Conservation (phyloP, 2,888 invertebrate genomes). For the Thyatira batis region DNA sequence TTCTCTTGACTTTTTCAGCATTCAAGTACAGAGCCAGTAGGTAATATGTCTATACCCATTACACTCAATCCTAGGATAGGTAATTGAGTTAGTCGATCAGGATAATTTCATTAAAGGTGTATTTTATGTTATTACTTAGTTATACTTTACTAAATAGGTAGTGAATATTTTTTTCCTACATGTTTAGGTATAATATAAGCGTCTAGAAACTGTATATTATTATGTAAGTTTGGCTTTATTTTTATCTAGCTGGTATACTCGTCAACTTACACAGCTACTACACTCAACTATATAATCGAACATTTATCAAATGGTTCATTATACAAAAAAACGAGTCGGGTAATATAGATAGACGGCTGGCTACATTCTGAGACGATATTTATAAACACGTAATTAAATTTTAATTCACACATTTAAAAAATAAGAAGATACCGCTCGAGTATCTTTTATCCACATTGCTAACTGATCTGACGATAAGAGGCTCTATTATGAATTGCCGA, state of each 20-base stretch:
- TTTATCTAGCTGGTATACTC: too few species aligned
- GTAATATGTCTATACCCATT: neutral
- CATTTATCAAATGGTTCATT: neutral
- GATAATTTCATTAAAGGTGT: too few species aligned
- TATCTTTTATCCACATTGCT: constrained; percentile 36
- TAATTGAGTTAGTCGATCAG: too few species aligned
- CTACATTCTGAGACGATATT: neutral
- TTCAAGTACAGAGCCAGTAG: neutral
- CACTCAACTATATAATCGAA: neutral
- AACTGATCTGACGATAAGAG: constrained; percentile 46
- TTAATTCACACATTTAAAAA: constrained; percentile 32
- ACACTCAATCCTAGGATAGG: too few species aligned
- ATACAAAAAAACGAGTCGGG: neutral
- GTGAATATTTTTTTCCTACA: too few species aligned
- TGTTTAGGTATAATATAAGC: too few species aligned
- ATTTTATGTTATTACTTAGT: too few species aligned
- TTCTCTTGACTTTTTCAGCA: neutral
- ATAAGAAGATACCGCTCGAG: constrained; percentile 20
- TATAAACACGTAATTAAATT: constrained; percentile 34
- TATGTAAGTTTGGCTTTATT: too few species aligned
- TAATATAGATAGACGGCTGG: neutral
- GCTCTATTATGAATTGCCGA: constrained; percentile 46
- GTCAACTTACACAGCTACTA: too few species aligned
- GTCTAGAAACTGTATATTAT: too few species aligned
- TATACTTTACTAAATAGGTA: too few species aligned